These are phyloP conservation scores for Pocillopora grandis DNA, from an alignment of 92 coral and sea anemone species.

Conservation along the genomic window DNA sequence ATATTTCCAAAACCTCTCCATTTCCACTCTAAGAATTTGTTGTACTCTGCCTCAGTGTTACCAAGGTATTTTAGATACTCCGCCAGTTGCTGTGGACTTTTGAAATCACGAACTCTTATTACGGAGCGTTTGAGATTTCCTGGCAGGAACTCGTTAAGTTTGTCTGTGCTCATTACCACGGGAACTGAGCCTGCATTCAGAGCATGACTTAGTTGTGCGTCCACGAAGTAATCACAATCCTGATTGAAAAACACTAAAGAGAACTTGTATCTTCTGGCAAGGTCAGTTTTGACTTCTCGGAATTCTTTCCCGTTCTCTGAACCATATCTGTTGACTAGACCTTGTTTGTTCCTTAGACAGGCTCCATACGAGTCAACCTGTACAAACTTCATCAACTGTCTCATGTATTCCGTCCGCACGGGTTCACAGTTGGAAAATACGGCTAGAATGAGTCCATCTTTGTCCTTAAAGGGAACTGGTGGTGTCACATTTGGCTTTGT, in stretches of 20 bases:
- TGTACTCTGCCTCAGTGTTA: constrained; percentile 49
- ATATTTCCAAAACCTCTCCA: constrained; percentile 63
- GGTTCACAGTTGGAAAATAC: constrained; percentile 75
- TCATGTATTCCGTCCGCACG: constrained; percentile 66
- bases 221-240: constrained; percentile 80
- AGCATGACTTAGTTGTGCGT: constrained; percentile 68
- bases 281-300: constrained; percentile 33
- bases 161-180: constrained; percentile 64
- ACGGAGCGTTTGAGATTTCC: constrained; percentile 55
- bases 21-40: constrained; percentile 64
- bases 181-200: constrained; percentile 74
- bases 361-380: constrained; percentile 70
- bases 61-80: constrained; percentile 56
- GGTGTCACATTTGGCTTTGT: constrained; percentile 42
- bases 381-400: constrained; percentile 61
- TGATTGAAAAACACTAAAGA: constrained; percentile 71
- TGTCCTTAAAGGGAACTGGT: constrained; percentile 57
- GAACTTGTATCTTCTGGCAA: constrained; percentile 60
- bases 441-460: constrained; percentile 53
- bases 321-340: constrained; percentile 27
- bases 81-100: constrained; percentile 61
- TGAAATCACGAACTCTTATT: constrained; percentile 63
- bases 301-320: constrained; percentile 1
- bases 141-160: constrained; percentile 59
- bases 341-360: constrained; percentile 55